Evolutionary conservation across 2,888 invertebrate genomes (phyloP), one percentile per base, ranked within the genome.

Genomic region (Sarcophaga subvicina): DNA sequence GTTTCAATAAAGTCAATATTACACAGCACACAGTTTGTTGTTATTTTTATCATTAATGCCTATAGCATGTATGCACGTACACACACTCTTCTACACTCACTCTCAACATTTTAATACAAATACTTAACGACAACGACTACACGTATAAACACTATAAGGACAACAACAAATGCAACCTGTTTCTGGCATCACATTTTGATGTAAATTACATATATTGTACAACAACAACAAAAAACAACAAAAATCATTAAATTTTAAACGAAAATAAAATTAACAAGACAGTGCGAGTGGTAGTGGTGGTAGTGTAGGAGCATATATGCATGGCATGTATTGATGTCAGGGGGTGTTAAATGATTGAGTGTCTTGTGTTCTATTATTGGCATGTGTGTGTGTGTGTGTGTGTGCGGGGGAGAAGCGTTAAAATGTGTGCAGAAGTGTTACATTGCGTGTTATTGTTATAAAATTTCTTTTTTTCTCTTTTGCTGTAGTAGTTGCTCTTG

Each of bases 31-130:
- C 25, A 22, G 69, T 47, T 75, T 77, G 70, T 59, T 76, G 78
- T 54, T 77, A 79, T 86, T 86, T 79, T 69, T 71, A 73, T 78
- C 78, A 80, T 86, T 80, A 80, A 25, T 62, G 77, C 73, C 83
- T 81, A 45, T 37, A 77, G 71, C 73, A 83, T 79, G 11, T 11
- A 49, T 0, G 14, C 14, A 54, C 45, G 11, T 37, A 70, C 22
- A 22, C 49, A 62, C 11, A 67, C 25, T 11, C 66, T 27, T 20
- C 17, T n/a, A 47, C 22, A 25, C 59, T 27, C 2, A 17, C 62
- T 37, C 37, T 6, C 37, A 5, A 1, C 37, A 37, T 37, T 37
- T 6, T 6, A 37, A 6, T 5, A 37, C 5, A 37, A 37, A 37
- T 6, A 6, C 37, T 37, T 10, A 37, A 37, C 37, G 37, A 2